Conservation (phyloP, 1,140 invertebrate species). For the Aphaenogaster floridana region DNA sequence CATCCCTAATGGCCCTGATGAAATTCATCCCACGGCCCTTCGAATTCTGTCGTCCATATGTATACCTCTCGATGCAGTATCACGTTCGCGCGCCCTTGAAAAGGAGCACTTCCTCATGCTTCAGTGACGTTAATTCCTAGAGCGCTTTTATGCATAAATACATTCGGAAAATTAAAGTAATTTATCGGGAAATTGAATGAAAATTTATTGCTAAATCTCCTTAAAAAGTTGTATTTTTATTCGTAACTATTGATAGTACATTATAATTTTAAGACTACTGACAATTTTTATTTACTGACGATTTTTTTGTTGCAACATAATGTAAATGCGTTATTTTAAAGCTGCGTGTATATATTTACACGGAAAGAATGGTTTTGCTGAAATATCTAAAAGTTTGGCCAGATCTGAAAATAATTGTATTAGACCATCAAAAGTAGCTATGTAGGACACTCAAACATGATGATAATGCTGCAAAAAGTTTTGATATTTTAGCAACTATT, state of each 20-base stretch:
- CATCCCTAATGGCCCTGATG: slow-evolving; percentile 79
- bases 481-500: too few species aligned
- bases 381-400: too few species aligned
- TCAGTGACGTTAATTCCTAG: neutral
- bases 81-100: slow-evolving; percentile 14
- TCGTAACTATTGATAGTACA: neutral
- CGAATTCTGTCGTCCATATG: slow-evolving; percentile 9
- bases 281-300: too few species aligned
- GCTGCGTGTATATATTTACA: neutral
- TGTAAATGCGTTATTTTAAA: neutral
- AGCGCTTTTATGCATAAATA: neutral
- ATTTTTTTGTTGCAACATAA: neutral
- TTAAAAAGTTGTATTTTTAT: neutral
- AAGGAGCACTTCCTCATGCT: slow-evolving; percentile 46
- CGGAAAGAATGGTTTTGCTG: too few species aligned
- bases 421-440: too few species aligned
- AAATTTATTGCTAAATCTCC: neutral
- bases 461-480: too few species aligned
- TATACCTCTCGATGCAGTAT: slow-evolving; percentile 53
- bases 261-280: neutral
- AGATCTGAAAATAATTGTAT: too few species aligned
- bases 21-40: slow-evolving; percentile 78
- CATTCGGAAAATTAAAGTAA: neutral
- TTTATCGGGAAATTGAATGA: neutral
- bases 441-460: too few species aligned